Percentiles rank a stretch among this genome's conserved stretches.
Evolutionary conservation across 2,113 vertebrate genomes (phyloP).

Genomic region (Hylia prasina): DNA sequence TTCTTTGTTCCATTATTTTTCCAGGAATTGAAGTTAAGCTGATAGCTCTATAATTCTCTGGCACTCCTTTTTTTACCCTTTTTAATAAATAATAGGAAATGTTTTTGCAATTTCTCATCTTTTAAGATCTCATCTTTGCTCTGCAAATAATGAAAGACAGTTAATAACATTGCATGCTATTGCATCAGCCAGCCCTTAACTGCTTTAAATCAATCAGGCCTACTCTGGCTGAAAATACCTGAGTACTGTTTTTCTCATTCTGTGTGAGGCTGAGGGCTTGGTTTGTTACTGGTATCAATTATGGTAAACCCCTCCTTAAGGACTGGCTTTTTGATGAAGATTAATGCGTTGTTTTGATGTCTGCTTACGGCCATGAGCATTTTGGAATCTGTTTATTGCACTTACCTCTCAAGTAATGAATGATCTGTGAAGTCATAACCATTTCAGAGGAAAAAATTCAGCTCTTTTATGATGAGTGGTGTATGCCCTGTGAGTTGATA

Average conservation of each 20-base stretch:
- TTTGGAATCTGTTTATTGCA: neutral
- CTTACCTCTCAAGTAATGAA: neutral
- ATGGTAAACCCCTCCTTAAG: neutral
- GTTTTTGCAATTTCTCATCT: neutral
- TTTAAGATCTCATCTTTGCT: neutral
- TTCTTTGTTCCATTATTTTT: slow-evolving; percentile 4
- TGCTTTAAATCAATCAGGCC: neutral
- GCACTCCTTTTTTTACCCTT: neutral
- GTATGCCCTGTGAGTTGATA: neutral
- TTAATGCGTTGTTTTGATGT: slow-evolving; percentile 14
- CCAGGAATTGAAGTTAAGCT: neutral
- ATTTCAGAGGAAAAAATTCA: neutral
- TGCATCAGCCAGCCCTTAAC: neutral
- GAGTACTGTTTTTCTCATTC: neutral
- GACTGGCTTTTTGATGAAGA: neutral
- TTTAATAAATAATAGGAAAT: neutral
- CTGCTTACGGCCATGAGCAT: neutral
- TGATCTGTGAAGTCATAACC: neutral
- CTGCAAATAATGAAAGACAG: neutral
- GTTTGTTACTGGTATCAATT: slow-evolving; percentile 23
- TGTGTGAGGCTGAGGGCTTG: neutral
- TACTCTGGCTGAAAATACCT: neutral
- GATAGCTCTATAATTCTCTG: neutral
- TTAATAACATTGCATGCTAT: neutral
- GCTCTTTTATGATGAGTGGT: neutral